Base-by-base conservation (phyloP, 2,888 invertebrate genomes). In the Lutraria lutraria region DNA sequence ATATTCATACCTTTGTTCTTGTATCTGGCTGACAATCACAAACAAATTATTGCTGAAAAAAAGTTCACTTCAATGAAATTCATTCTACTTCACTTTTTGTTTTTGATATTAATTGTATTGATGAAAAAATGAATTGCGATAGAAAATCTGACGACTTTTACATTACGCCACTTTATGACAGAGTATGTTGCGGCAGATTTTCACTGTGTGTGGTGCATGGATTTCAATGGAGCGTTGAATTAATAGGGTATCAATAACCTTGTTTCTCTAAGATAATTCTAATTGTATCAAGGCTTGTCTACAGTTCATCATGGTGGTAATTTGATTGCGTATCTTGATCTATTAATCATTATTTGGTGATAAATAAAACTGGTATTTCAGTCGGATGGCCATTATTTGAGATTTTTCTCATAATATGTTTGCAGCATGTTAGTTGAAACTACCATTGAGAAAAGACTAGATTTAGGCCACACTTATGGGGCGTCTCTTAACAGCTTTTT, bases 181-280 rank as follows among this genome's bases (percentile, higher is more conserved):
- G 43, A 43, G 43, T 43, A 43, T 8, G 8, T 2, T 4, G 8
- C 43, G 2, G 2, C 43, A 43, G 60, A 60, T 8, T n/a, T 60
- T 60, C 21, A 60, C 60, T 63, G n/a, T n/a, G 21, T 63, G 63
- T 63, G 63, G 19, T 63, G n/a, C 63, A 63, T 63, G n/a, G n/a
- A n/a, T 63, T 19, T n/a, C 63, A n/a, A 19, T 63, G 63, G n/a
- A 63, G 63, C 63, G 8, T 63, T n/a, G 63, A 63, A 63, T 63
- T 63, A 63, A 63, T 63, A n/a, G 21, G n/a, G 63, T 63, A 63
- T 63, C 63, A 63, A 63, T 63, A 63, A 63, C 72, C 29, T 29
- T n/a, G 31, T 19, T 10, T 72, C 72, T 72, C 31, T 72, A 29
- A 31, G 72, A 72, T 72, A 72, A 72, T 31, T 72, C 72, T 72